Evolutionary conservation across 1,140 invertebrate genomes (phyloP).

Genomic region (Drosophila repletoides): DNA sequence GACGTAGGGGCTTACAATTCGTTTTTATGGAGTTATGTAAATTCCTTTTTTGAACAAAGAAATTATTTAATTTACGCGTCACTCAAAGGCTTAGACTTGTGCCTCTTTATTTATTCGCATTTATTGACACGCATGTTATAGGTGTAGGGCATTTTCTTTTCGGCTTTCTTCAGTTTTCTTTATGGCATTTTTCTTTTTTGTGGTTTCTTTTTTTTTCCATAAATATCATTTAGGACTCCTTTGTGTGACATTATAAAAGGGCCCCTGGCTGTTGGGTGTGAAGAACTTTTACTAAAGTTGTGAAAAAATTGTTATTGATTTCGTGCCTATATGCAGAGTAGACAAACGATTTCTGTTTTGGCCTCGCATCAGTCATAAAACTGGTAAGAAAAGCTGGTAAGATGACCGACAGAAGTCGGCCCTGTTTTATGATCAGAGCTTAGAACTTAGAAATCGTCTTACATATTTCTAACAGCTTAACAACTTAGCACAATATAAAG

Average conservation of each 20-base stretch:
- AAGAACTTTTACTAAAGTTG: slow-evolving; percentile 49
- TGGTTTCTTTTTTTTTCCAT: slow-evolving; percentile 61
- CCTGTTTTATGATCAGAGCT: slow-evolving; percentile 38
- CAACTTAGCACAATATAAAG: slow-evolving; percentile 21
- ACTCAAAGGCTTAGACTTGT: slow-evolving; percentile 9
- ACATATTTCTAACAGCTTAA: slow-evolving; percentile 39
- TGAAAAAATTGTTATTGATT: slow-evolving; percentile 77
- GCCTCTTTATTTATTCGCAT: slow-evolving; percentile 63
- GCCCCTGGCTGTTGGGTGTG: slow-evolving; percentile 31
- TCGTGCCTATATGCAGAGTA: slow-evolving; percentile 25
- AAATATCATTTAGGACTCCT: slow-evolving; percentile 67
- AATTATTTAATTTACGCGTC: slow-evolving; percentile 76
- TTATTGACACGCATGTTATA: slow-evolving; percentile 74
- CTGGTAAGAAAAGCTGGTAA: slow-evolving; percentile 11
- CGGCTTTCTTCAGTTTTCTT: slow-evolving; percentile 39
- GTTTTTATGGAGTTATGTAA: slow-evolving; percentile 63
- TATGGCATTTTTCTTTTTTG: slow-evolving; percentile 41
- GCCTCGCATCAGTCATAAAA: slow-evolving; percentile 18
- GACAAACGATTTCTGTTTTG: slow-evolving; percentile 23
- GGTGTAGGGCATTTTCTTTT: slow-evolving; percentile 28
- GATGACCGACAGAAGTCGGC: slow-evolving; percentile 17
- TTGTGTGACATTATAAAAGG: slow-evolving; percentile 56
- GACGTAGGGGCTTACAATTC: slow-evolving; percentile 33
- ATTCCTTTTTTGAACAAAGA: slow-evolving; percentile 56
- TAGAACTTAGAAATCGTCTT: slow-evolving; percentile 13